Evolutionary conservation across 2,113 vertebrate genomes (phyloP).

Genomic region (Platichthys flesus): DNA sequence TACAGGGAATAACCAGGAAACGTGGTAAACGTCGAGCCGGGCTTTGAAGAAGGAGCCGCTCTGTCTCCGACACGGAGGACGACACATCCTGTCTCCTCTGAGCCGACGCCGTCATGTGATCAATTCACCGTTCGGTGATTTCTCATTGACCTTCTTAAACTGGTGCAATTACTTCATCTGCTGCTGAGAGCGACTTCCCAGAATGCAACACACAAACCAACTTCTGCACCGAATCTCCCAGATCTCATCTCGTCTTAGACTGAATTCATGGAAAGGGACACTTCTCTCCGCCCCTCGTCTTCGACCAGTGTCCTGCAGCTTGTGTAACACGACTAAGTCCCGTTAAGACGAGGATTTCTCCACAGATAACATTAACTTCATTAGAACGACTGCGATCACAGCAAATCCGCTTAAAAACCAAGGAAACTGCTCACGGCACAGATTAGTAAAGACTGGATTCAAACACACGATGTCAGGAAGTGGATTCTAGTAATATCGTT

Average conservation of each 20-base stretch:
- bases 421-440: constrained; percentile 4
- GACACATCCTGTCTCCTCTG: constrained; percentile 12
- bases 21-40: constrained; percentile 31
- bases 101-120: not conserved
- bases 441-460: not conserved
- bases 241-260: no score
- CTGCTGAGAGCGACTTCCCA: no score
- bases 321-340: constrained; percentile 44
- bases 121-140: not conserved
- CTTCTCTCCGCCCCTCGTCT: not conserved
- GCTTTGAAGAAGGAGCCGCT: constrained; percentile 34
- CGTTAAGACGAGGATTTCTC: constrained; percentile 23
- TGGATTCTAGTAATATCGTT: not conserved
- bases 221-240: no score
- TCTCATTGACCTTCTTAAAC: not conserved
- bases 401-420: constrained; percentile 53
- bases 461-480: not conserved
- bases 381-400: not conserved
- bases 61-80: not conserved
- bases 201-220: no score
- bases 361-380: constrained; percentile 21
- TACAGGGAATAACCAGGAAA: constrained; percentile 61
- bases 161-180: no score
- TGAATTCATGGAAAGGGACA: no score
- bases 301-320: constrained; percentile 28